phyloP scores from a whole-genome alignment of 2,797 vertebrate genomes.

The Setipinna tenuifilis region DNA sequence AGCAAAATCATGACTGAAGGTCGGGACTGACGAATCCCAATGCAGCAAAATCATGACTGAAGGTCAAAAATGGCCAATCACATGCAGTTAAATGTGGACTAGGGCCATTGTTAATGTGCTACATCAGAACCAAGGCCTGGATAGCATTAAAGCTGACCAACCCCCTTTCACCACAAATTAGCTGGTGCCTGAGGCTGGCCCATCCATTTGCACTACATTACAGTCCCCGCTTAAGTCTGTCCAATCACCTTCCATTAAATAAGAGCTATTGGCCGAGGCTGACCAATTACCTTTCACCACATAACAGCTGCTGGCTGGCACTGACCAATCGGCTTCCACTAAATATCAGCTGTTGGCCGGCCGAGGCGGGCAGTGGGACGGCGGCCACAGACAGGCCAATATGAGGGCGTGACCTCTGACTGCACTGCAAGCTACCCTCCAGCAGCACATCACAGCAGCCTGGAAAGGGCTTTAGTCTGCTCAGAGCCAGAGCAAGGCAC shows the following conservation, averaged over 20 bases:
- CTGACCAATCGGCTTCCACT: not conserved
- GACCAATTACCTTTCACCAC: not conserved
- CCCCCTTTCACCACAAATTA: too few species aligned
- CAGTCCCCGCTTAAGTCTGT: not conserved
- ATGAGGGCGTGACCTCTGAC: not conserved
- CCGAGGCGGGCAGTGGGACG: not conserved
- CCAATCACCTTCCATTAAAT: not conserved
- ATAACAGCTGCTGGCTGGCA: not conserved
- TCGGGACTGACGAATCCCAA: not conserved
- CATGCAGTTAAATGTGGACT: not conserved
- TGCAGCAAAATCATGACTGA: not conserved
- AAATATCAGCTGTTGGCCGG: not conserved
- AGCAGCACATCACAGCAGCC: not conserved
- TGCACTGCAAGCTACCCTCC: not conserved
- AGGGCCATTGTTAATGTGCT: too few species aligned
- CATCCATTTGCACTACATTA: too few species aligned
- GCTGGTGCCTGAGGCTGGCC: too few species aligned
- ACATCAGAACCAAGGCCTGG: too few species aligned
- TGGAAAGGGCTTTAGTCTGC: not conserved
- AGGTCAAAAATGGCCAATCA: not conserved
- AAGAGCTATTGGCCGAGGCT: not conserved
- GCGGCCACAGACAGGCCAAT: not conserved
- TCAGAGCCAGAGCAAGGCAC: not conserved
- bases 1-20: not conserved
- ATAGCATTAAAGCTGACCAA: too few species aligned